These are phyloP conservation scores for Dryas iulia DNA, from an alignment of 1,140 invertebrate genomes.

Conservation along the genomic window DNA sequence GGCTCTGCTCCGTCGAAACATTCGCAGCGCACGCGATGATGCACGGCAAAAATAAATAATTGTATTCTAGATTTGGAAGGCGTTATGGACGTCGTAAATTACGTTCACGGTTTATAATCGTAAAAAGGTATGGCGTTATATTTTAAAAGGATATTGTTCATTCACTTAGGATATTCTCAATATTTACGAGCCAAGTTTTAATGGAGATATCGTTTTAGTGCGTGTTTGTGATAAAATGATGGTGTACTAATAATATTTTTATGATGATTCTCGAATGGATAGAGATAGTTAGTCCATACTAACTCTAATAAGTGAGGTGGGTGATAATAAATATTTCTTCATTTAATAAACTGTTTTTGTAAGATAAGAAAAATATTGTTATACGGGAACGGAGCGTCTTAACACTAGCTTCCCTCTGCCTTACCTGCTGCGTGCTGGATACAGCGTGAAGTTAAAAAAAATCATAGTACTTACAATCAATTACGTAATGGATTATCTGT, in stretches of 20 bases:
- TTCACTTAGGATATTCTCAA: neutral
- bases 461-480: no score
- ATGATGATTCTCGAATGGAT: neutral
- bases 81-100: neutral
- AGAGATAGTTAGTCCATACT: no score
- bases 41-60: constrained; percentile 23
- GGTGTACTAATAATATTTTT: neutral
- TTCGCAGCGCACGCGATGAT: constrained; percentile 38
- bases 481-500: no score
- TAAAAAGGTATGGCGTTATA: neutral
- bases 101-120: constrained; percentile 1
- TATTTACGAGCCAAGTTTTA: neutral
- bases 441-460: no score
- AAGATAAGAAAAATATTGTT: no score
- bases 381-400: no score
- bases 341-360: no score
- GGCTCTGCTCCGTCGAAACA: constrained; percentile 36
- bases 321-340: no score
- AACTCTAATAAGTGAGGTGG: no score
- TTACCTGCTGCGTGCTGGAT: no score
- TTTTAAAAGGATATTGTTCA: constrained; percentile 1
- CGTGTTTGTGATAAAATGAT: neutral
- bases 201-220: neutral
- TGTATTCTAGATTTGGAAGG: constrained; percentile 10
- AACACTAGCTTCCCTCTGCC: no score